A percentile compares a stretch with the other conserved stretches of the same genome.
phyloP scores from a whole-genome alignment of 2,797 vertebrate species.

The Gephyroberyx darwinii region DNA sequence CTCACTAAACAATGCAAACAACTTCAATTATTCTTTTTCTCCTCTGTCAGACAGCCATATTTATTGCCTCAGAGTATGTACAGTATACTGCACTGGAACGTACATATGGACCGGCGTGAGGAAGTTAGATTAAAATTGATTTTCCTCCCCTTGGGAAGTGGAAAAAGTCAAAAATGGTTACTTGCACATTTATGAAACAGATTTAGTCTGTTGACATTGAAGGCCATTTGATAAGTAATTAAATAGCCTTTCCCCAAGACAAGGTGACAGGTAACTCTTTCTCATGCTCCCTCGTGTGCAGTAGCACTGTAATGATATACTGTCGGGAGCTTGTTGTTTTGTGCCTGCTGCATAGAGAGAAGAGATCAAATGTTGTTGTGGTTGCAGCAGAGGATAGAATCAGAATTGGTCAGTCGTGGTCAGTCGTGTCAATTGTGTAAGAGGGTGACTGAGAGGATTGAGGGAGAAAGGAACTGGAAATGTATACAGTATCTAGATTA shows the following conservation, averaged over 20 bases:
- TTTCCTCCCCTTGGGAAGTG: slow-evolving; percentile 93
- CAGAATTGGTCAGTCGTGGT: slow-evolving; percentile 56
- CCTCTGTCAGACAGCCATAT: slow-evolving; percentile 76
- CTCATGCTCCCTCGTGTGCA: slow-evolving; percentile 79
- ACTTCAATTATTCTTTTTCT: slow-evolving; percentile 75
- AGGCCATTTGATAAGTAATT: slow-evolving; percentile 98
- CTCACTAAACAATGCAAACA: slow-evolving; percentile 78
- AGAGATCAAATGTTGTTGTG: slow-evolving; percentile 61
- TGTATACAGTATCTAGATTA: slow-evolving; percentile 47
- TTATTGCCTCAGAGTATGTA: slow-evolving; percentile 90
- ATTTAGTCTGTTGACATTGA: slow-evolving; percentile 97
- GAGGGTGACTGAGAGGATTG: slow-evolving; percentile 35
- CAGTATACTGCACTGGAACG: slow-evolving; percentile 86
- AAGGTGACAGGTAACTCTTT: slow-evolving; percentile 94
- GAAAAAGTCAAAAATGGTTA: slow-evolving; percentile 94
- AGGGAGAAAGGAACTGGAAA: slow-evolving; percentile 47
- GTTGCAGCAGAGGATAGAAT: slow-evolving; percentile 36
- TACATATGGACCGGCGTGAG: slow-evolving; percentile 88
- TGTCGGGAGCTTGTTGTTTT: slow-evolving; percentile 78
- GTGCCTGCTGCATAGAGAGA: slow-evolving; percentile 75
- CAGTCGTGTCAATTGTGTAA: slow-evolving; percentile 70
- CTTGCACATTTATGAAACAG: slow-evolving; percentile 95
- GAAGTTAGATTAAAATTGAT: slow-evolving; percentile 99
- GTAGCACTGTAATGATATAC: slow-evolving; percentile 88
- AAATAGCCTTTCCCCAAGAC: slow-evolving; percentile 93